Conservation (phyloP, 2,113 vertebrate genomes). For the Calidris pygmaea region DNA sequence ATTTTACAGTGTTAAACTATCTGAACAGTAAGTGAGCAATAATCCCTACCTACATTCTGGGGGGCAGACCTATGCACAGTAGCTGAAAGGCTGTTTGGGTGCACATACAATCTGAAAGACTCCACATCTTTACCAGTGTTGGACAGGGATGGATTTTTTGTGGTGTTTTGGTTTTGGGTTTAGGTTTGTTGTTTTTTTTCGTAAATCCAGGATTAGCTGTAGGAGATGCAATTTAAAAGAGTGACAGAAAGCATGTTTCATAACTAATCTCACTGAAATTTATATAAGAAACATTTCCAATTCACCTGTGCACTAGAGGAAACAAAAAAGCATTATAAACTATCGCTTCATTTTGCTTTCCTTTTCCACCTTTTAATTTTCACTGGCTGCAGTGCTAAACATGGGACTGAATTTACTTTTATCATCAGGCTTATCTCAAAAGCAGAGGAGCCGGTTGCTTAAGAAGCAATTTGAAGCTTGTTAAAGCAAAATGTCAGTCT, state of each 20-base stretch:
- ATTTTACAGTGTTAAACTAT: background rate
- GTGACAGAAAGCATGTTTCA: background rate
- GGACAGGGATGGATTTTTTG: background rate
- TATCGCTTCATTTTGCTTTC: background rate
- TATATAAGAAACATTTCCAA: background rate
- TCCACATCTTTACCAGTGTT: background rate
- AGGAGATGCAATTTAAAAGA: constrained; percentile 11
- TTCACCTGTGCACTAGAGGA: background rate
- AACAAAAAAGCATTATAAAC: background rate
- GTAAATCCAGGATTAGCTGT: constrained; percentile 37
- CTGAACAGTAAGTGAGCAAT: background rate
- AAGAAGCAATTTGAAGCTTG: background rate
- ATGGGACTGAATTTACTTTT: background rate
- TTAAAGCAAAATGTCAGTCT: background rate
- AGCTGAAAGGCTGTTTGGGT: background rate
- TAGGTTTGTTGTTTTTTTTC: background rate
- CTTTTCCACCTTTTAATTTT: background rate
- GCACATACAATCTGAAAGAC: background rate
- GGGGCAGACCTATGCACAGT: too few species aligned
- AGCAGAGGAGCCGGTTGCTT: background rate
- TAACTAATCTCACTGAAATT: constrained; percentile 20
- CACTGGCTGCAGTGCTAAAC: background rate
- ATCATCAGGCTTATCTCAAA: background rate
- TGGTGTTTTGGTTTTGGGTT: background rate
- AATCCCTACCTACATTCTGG: background rate